Evolutionary conservation across 2,797 vertebrate species (phyloP), one percentile per base, ranked within the genome.

Genomic region (Pantherophis alleghaniensis): DNA sequence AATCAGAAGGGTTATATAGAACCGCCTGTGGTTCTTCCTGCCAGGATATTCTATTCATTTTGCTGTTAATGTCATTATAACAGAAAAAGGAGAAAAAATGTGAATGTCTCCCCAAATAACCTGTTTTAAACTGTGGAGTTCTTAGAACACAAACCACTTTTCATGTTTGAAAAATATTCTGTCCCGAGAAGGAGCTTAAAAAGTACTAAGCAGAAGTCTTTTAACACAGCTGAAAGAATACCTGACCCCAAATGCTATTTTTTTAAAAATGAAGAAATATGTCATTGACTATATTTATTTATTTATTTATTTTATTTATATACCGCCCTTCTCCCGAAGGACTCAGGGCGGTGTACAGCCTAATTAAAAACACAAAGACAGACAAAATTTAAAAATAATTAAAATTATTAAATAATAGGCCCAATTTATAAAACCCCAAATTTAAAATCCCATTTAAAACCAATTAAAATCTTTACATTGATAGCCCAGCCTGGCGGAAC

Each of bases 21-120:
- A 59, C 63, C 0, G 0, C 5, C 7, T 1, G 18, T 55, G 88
- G 51, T 47, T 91, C 86, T 53, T 91, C 86, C 90, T 95, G 63
- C n/a, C 66, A 56, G 59, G 86, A 42, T 22, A 42, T 60, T 95
- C 92, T 86, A 42, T 24, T 63, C 91, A 92, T 20, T 91, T 88
- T 93, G 83, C 61, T 57, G 91, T 88, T 24, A 92, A 63, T 86
- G 92, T 91, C 16, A 37, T 22, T 89, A 66, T n/a, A 57, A 37
- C 87, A 92, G 5, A 87, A 88, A 69, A 69, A 14, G 0, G 0
- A 79, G 42, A 95, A n/a, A 18, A 93, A 37, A 60, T 0, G 2
- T 61, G 88, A 94, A 87, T 0, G 0, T 37, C 88, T 91, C 53
- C 14, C 53, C 26, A 88, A 12, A 57, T 55, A 56, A 55, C 53